Evolutionary conservation across 2,888 invertebrate species (phyloP), one percentile per base, ranked within the genome.

Genomic region (Diaphora mendica): DNA sequence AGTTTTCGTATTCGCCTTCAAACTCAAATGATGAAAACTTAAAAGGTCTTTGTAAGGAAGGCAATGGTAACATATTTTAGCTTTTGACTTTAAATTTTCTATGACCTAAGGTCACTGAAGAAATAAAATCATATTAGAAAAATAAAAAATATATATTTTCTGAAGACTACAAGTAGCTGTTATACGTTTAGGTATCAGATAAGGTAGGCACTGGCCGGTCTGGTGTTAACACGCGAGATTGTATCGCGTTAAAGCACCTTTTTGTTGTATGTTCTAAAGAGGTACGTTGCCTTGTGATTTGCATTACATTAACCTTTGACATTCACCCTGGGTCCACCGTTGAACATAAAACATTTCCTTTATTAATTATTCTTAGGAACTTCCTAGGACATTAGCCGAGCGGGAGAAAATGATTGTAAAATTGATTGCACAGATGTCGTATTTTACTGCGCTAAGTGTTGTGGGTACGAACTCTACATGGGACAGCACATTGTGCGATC

Each of bases 151-250:
- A 11, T 15, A 35, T 39, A 23, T 39, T 65, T 35, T 23, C 11
- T 65, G 30, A 62, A 62, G 30, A 62, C 17, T 30, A 62, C 30
- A 62, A 62, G 62, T 15, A 62, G 62, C 30, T 62, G 17, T 30
- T 62, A 62, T 62, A 62, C 7, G 30, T 65, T 65, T 65, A 65
- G 64, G 33, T 11, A 39, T 71, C 65, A 65, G 68, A 64, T 71
- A 71, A 68, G 48, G 33, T 68, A n/a, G 55, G 51, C n/a, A 8
- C n/a, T 35, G 35, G 51, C 48, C 48, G 48, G 51, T 26, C 55
- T 55, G n/a, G 1, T 17, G 33, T 35, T 35, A 78, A 74, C 83
- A 83, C 83, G 83, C 80, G 82, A 83, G 82, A 83, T 83, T 65
- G 1, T 83, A 82, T 82, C 82, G 30, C 1, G 62, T 62, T 62